A percentile compares a stretch with the other conserved stretches of the same genome.
Evolutionary conservation across 2,888 invertebrate genomes (phyloP).

Genomic region (Dryocosmus kuriphilus): DNA sequence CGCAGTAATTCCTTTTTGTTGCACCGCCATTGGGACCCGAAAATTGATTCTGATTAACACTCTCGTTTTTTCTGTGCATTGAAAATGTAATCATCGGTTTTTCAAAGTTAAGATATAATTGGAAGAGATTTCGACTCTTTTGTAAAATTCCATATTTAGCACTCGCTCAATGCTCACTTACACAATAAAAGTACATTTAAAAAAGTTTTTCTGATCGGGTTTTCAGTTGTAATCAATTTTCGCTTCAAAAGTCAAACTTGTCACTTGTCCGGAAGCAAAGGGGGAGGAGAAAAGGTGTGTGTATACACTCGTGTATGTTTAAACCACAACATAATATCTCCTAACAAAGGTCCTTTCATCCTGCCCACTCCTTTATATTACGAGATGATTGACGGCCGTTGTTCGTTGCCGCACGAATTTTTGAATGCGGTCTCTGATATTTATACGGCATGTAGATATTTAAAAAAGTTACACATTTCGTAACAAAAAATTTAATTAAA

Average conservation of each 20-base stretch:
- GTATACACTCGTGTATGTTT: constrained; percentile 53
- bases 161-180: too few relatives aligned
- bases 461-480: constrained; percentile 6
- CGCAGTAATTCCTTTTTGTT: too few relatives aligned
- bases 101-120: too few relatives aligned
- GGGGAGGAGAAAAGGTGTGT: constrained; percentile 32
- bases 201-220: neutral
- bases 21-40: too few relatives aligned
- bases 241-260: constrained; percentile 14
- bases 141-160: too few relatives aligned
- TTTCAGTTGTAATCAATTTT: constrained; percentile 19
- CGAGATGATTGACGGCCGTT: constrained; percentile 65
- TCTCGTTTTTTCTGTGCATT: too few relatives aligned
- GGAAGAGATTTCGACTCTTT: too few relatives aligned
- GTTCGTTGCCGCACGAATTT: constrained; percentile 54
- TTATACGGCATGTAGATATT: constrained; percentile 30
- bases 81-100: too few relatives aligned
- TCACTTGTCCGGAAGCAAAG: constrained; percentile 35
- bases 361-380: constrained; percentile 52
- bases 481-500: neutral
- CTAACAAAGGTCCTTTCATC: constrained; percentile 61
- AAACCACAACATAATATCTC: constrained; percentile 57
- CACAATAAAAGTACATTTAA: too few relatives aligned
- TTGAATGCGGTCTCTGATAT: constrained; percentile 32
- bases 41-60: too few relatives aligned